Base-by-base conservation (phyloP, 2,797 vertebrate genomes). In the Acanthis flammea region DNA sequence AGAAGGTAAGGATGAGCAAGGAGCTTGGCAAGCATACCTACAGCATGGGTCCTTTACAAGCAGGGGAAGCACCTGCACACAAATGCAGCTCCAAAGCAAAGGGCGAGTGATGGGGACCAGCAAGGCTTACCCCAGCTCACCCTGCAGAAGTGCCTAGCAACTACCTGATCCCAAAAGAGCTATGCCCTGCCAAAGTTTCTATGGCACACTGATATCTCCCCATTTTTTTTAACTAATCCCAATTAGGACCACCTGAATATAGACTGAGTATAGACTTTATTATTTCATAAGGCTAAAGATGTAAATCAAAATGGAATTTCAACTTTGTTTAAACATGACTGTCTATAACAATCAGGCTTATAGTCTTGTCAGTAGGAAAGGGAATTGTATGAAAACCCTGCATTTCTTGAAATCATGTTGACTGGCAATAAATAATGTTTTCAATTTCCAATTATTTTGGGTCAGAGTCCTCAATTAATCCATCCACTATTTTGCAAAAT, bases 191-290 rank as follows among this genome's bases (percentile, higher is more conserved):
- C 18, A 51, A 24, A 48, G 9, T 10, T 67, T 45, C 45, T 68
- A 21, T 1, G 1, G 10, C 15, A 51, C 7, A 9, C 9, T 25
- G 19, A 5, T 51, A 61, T 13, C 8, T 71, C 12, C 8, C 6
- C 11, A 24, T 24, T 53, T 60, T 60, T 58, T 66, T 47, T 7
- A 60, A 53, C 30, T 41, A 35, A 10, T 80, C 4, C 3, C 12
- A 17, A 6, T 35, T 25, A 23, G 23, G 55, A 57, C 18, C 23
- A 39, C 35, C 25, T 39, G 35, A 60, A 53, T 58, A 33, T 2
- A 55, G 30, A 27, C 27, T 19, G 23, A 50, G 9, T 66, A n/a
- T 24, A 50, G 19, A 58, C 9, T 27, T 5, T 6, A 39, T 53
- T 61, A 61, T 72, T 89, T 78, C n/a, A 45, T 33, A 33, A 0